A percentile compares a stretch with the other conserved stretches of the same genome.
Evolutionary conservation across 1,140 invertebrate species (phyloP).

Genomic region (Drosophila serrata): DNA sequence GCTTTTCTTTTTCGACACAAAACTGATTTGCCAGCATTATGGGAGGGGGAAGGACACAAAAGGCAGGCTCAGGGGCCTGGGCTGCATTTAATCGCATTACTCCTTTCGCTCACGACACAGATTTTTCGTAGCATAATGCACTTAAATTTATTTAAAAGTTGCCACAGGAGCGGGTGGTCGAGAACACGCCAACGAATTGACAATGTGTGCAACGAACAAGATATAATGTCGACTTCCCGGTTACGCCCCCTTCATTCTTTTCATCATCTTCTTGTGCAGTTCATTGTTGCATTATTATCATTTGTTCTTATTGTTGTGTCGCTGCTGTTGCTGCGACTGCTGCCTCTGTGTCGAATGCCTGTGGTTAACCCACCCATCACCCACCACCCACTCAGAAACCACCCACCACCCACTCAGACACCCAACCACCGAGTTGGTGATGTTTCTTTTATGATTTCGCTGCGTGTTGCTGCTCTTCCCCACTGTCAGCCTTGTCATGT

Average conservation of each 20-base stretch:
- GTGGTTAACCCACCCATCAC: conserved; percentile 43
- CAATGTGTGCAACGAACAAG: conserved; percentile 77
- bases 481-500: conserved; percentile 39
- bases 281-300: conserved; percentile 73
- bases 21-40: conserved; percentile 56
- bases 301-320: conserved; percentile 55
- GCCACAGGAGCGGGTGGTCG: background rate
- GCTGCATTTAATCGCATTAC: conserved; percentile 70
- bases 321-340: conserved; percentile 17
- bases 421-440: conserved; percentile 12
- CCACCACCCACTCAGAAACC: background rate
- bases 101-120: conserved; percentile 20
- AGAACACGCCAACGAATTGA: conserved; percentile 48
- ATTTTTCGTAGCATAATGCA: conserved; percentile 62
- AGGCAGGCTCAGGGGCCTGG: conserved; percentile 10
- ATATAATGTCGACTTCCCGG: conserved; percentile 58
- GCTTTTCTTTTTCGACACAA: conserved; percentile 35
- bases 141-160: conserved; percentile 72
- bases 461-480: conserved; percentile 34
- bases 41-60: conserved; percentile 52
- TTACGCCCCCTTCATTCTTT: conserved; percentile 47
- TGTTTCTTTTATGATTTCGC: conserved; percentile 60
- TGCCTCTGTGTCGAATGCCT: conserved; percentile 44
- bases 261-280: conserved; percentile 55
- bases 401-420: conserved; percentile 10